These are phyloP conservation scores for Oncorhynchus nerka DNA, from an alignment of 2,113 vertebrate species.

Conservation along the genomic window DNA sequence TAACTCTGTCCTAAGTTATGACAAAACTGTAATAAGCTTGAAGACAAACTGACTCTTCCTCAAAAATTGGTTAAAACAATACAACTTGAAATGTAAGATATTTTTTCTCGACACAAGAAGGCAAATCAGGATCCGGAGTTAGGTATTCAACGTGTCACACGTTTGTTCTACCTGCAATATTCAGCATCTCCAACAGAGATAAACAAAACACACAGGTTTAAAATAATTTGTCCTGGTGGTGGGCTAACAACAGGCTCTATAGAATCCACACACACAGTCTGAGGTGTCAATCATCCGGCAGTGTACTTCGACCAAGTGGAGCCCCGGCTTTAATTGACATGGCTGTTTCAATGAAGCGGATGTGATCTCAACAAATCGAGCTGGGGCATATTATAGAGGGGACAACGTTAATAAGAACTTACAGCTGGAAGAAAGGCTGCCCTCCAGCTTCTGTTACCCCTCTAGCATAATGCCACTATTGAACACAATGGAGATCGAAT, in stretches of 20 bases:
- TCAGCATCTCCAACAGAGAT: no score
- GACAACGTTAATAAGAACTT: conserved; percentile 58
- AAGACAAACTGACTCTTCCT: no score
- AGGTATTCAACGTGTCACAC: no score
- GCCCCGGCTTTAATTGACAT: conserved; percentile 50
- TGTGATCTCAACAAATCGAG: conserved; percentile 45
- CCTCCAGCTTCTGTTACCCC: conserved; percentile 57
- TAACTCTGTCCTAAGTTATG: no score
- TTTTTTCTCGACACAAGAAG: no score
- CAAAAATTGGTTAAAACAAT: no score
- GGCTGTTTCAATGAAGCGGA: conserved; percentile 41
- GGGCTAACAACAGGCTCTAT: conserved; percentile 21
- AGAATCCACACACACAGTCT: conserved; percentile 30
- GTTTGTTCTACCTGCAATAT: no score
- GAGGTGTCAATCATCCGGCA: conserved; percentile 51
- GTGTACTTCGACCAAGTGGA: conserved; percentile 24
- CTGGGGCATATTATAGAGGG: conserved; percentile 54
- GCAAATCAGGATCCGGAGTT: no score
- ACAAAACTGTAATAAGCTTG: no score
- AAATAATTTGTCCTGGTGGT: background rate
- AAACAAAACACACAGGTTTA: no score
- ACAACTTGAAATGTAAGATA: no score
- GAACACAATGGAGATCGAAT: conserved; percentile 48
- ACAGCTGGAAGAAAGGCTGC: conserved; percentile 52
- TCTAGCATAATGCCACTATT: conserved; percentile 50